Evolutionary conservation across 2,797 vertebrate genomes (phyloP), one percentile per base, ranked within the genome.

Genomic region (Poecilia velifera): DNA sequence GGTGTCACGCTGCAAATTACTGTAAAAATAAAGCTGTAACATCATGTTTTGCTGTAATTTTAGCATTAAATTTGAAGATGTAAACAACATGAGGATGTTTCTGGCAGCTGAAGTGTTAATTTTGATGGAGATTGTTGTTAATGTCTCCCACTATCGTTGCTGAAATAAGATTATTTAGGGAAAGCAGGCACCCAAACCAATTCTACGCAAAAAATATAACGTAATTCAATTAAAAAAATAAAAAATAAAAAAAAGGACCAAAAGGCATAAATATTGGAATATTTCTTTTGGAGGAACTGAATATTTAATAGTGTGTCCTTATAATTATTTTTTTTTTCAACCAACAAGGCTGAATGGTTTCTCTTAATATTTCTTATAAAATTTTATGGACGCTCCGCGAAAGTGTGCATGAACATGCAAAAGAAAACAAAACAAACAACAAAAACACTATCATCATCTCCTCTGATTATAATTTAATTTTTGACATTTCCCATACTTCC

Each of bases 381-480:
- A 41, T 12, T 39, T 25, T 22, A 41, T 4, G 1, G 64, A 55
- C 76, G 72, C 74, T 73, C 80, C 47, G 36, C 78, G 68, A 41
- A 10, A 62, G 34, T 53, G 36, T 72, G 76, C 73, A 41, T 18
- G 55, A 76, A 84, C 49, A 76, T 4, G 71, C 79, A 57, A 45
- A 49, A 73, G 51, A 74, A 0, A 7, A 20, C 22, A 51, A 49
- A 0, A 28, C 73, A 55, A 57, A 57, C 36, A 49, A 73, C 55
- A 73, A 18, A 51, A 22, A 51, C 71, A 1, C 34, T 20, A 22
- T 39, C 34, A 36, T 39, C 18, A 82, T 77, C 80, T 91, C 89
- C 88, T 45, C 89, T 77, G 20, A 31, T 78, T 85, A 85, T 43
- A 81, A 76, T 89, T 80, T 92, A 91, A 92, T 93, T 88, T 89